Evolutionary conservation across 2,797 vertebrate species (phyloP).

Genomic region (Craterocephalus amniculus): DNA sequence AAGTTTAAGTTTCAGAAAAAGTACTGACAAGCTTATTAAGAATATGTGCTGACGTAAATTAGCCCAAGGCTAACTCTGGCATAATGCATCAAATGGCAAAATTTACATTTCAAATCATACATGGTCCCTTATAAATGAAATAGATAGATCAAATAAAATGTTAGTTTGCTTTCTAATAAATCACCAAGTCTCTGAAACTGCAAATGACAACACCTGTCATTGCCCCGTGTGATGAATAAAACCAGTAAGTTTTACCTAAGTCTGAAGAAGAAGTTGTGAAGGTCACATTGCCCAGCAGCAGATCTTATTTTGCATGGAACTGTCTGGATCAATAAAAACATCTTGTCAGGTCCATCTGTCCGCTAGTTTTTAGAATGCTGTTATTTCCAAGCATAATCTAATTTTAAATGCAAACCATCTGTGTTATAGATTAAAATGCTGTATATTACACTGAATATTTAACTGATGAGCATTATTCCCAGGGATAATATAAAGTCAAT

Average conservation of each 20-base stretch:
- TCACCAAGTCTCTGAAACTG: conserved; percentile 4
- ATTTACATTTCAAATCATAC: too few species aligned
- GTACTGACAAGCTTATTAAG: too few species aligned
- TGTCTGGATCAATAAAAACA: conserved; percentile 28
- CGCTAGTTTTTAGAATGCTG: conserved; percentile 30
- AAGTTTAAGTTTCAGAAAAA: too few species aligned
- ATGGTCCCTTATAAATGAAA: too few species aligned
- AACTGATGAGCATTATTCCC: neutral
- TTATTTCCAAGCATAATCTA: neutral
- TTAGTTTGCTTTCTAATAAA: neutral
- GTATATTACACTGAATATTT: neutral
- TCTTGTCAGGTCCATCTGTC: conserved; percentile 39
- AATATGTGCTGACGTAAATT: too few species aligned
- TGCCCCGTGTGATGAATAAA: conserved; percentile 19
- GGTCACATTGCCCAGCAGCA: conserved; percentile 8
- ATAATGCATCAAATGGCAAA: too few species aligned
- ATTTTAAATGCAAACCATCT: neutral
- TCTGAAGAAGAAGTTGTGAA: conserved; percentile 34
- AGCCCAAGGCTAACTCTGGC: too few species aligned
- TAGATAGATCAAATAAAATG: too few species aligned
- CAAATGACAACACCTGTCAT: conserved; percentile 2
- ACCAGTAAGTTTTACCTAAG: conserved; percentile 7
- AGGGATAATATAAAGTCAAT: neutral
- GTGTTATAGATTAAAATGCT: neutral
- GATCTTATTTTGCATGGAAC: conserved; percentile 4